These are phyloP conservation scores for Butorides virescens DNA, from an alignment of 2,113 vertebrate species.

Conservation along the genomic window DNA sequence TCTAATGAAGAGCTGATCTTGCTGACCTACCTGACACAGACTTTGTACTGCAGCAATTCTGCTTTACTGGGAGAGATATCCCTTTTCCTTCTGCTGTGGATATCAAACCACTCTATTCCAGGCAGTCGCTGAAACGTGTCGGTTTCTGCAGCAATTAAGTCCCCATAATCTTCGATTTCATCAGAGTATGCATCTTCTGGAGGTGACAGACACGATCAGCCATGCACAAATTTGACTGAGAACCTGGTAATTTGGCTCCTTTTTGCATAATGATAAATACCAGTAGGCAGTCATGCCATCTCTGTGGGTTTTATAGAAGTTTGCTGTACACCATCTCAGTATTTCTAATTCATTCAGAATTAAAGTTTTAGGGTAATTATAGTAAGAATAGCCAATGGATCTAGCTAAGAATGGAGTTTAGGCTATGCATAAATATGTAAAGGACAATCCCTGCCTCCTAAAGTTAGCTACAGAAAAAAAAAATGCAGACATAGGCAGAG, in stretches of 20 bases:
- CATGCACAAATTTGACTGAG: background rate
- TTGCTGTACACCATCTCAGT: background rate
- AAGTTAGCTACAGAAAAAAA: background rate
- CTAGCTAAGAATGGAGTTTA: background rate
- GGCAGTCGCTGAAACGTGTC: background rate
- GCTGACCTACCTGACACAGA: conserved; percentile 69
- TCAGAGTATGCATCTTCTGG: background rate
- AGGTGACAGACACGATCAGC: background rate
- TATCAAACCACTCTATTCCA: conserved; percentile 70
- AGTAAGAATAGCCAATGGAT: background rate
- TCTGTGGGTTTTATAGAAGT: background rate
- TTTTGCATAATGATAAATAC: background rate
- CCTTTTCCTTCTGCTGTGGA: conserved; percentile 68
- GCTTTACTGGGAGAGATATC: background rate
- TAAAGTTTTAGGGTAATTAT: background rate
- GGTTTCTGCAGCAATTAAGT: background rate
- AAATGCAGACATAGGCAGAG: background rate
- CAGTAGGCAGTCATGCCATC: background rate
- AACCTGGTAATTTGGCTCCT: background rate
- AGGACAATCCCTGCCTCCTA: background rate
- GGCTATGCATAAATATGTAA: background rate
- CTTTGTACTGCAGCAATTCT: conserved; percentile 49
- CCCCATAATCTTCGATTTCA: conserved; percentile 54
- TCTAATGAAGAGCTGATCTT: background rate
- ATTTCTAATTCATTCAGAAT: background rate